Base-by-base conservation (phyloP, 1,140 invertebrate genomes). In the Drosophila obscura region DNA sequence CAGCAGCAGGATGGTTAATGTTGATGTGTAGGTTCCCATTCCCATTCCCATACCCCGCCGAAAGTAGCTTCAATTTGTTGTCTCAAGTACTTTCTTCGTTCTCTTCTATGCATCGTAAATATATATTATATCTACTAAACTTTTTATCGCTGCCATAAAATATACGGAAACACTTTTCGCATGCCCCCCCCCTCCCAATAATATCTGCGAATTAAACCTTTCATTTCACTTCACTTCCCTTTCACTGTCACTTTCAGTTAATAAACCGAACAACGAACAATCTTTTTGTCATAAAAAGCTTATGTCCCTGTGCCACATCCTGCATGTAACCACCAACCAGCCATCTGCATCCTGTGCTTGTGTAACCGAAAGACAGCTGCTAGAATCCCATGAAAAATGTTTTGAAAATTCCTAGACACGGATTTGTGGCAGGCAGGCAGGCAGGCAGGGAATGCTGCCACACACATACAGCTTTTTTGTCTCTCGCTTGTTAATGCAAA, bases 271-370 rank as follows among this genome's bases (percentile, higher is more conserved):
- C 8, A 57, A 53, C 8, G 44, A 45, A 67, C 57, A 66, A 67
- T 68, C 35, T 39, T 39, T 39, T 46, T 74, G 65, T 61, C 60
- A 65, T 87, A 87, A 88, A 88, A 80, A 66, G 83, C 83, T 78
- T 78, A 85, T 85, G 73, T 85, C 65, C 50, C 71, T 78, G 61
- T 75, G 61, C 48, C 69, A 69, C 74, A 82, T 82, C 69, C 69
- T 72, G 61, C 60, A 73, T 73, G 72, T 58, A 66, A 16, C 16
- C 16, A 16, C 16, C 16, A 16, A 1, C 19, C 19, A 19, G 19
- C 75, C 75, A 75, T 77, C 80, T 77, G 31, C 80, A 60, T 35
- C 31, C 31, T 35, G 31, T 35, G 8, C 22, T 2, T 35, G 31
- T 80, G 61, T 80, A 66, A 69, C 58, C 60, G 53, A 35, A 51